Base-by-base conservation (phyloP, 2,113 vertebrate species). In the Aphelocoma coerulescens region DNA sequence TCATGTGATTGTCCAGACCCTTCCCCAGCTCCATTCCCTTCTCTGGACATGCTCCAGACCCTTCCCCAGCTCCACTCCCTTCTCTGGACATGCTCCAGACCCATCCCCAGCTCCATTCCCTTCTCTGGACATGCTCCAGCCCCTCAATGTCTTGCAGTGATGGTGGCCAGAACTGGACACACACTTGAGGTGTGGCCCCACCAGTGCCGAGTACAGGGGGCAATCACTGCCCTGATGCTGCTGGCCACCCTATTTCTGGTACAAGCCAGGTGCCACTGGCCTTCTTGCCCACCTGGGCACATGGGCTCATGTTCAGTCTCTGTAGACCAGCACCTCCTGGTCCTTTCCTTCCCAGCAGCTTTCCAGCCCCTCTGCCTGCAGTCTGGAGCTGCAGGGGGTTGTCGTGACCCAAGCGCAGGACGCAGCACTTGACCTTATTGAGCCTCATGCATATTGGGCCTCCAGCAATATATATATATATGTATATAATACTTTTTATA, bases 101-200 rank as follows among this genome's bases (percentile, higher is more conserved):
- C 28, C 19, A 48, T 48, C 5, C 22, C 4, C 49, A 74, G 58
- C 69, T 55, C n/a, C 0, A 0, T 28, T n/a, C n/a, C 51, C 59
- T 48, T 28, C n/a, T 39, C 51, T n/a, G 61, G 71, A 57, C 61
- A n/a, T 0, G 0, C 35, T 58, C 20, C 71, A 58, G 61, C 43
- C 43, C 35, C 43, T 24, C 43, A 11, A 0, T 41, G 30, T 30
- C 51, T 3, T 41, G 51, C 35, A 66, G 51, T 11, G 83, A 41
- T 26, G 61, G 71, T 49, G 71, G 6, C 51, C 59, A 49, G 51
- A 39, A 11, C n/a, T 23, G 69, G 59, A 57, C 28, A 39, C 49
- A 74, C n/a, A 18, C n/a, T n/a, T 3, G 4, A 65, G 77, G 11
- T 12, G 59, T 23, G 49, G 11, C 82, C 28, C 32, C 69, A 55